phyloP scores from a whole-genome alignment of 2,113 vertebrate species.

The Hyaena hyaena region DNA sequence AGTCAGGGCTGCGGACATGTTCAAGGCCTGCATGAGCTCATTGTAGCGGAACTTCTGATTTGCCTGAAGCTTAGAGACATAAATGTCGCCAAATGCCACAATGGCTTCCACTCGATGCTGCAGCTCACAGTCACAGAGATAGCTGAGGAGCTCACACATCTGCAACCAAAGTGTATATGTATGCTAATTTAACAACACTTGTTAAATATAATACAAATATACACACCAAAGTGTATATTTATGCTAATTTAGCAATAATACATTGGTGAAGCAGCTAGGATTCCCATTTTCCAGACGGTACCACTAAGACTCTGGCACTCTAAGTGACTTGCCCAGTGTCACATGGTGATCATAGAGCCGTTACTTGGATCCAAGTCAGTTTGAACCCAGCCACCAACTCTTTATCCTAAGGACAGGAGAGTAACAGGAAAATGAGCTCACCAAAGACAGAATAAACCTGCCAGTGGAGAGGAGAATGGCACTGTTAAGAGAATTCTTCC shows the following conservation, averaged over 20 bases:
- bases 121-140: constrained; percentile 98
- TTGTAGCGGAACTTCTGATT: constrained; percentile 99
- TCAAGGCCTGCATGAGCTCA: constrained; percentile 96
- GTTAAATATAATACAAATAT: too few species aligned
- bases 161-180: constrained; percentile 78
- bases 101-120: constrained; percentile 97
- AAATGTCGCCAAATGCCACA: constrained; percentile 95
- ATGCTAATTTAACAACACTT: background rate
- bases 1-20: constrained; percentile 98
- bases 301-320: background rate
- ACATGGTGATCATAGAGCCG: background rate
- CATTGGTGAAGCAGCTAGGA: background rate
- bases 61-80: constrained; percentile 95
- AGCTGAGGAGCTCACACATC: constrained; percentile 98
- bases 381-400: background rate
- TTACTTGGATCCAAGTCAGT: background rate
- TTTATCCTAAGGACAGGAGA: background rate
- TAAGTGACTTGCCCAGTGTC: background rate
- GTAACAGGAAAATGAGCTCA: background rate
- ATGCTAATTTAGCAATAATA: background rate
- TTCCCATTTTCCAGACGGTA: background rate
- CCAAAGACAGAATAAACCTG: background rate
- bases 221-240: constrained; percentile 20
- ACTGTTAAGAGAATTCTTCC: background rate
- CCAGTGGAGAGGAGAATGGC: background rate